phyloP scores from a whole-genome alignment of 2,888 invertebrate genomes.

The Rhynchonema sp. region DNA sequence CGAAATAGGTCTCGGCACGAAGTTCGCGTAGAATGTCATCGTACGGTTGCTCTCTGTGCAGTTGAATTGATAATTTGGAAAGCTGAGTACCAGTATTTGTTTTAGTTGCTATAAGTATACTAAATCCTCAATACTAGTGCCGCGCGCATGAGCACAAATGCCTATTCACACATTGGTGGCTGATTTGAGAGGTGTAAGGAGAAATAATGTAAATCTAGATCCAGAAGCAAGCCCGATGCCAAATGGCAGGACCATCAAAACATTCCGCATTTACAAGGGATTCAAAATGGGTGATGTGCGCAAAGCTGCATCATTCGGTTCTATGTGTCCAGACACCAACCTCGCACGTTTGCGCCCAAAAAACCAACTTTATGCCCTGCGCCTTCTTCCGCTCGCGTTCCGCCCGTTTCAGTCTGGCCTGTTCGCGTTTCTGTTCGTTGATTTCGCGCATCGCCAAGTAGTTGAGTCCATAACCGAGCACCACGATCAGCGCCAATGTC shows the following conservation, averaged over 20 bases:
- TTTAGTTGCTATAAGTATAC: background rate
- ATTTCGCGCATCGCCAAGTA: background rate
- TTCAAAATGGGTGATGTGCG: too few species aligned
- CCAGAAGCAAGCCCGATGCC: too few species aligned
- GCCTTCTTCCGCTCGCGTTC: background rate
- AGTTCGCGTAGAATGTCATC: conserved; percentile 57
- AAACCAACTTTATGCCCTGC: background rate
- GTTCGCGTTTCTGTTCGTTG: background rate
- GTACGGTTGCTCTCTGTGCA: background rate
- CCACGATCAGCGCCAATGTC: conserved; percentile 1
- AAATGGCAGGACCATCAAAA: too few species aligned
- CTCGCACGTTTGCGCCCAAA: background rate
- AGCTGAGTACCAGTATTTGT: background rate
- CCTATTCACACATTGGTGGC: too few species aligned
- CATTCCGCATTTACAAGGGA: too few species aligned
- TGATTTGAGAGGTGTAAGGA: too few species aligned
- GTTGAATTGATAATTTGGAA: too few species aligned
- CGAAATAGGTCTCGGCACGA: conserved; percentile 80
- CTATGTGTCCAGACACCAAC: conserved; percentile 66
- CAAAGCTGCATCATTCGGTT: too few species aligned
- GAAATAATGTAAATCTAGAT: too few species aligned
- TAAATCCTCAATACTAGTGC: too few species aligned
- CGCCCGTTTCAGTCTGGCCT: background rate
- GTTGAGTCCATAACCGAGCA: background rate
- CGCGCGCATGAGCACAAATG: too few species aligned